Percentiles rank a stretch among this genome's conserved stretches.
These are phyloP conservation scores for Vanessa tameamea DNA, from an alignment of 1,140 invertebrate species.

Conservation along the genomic window DNA sequence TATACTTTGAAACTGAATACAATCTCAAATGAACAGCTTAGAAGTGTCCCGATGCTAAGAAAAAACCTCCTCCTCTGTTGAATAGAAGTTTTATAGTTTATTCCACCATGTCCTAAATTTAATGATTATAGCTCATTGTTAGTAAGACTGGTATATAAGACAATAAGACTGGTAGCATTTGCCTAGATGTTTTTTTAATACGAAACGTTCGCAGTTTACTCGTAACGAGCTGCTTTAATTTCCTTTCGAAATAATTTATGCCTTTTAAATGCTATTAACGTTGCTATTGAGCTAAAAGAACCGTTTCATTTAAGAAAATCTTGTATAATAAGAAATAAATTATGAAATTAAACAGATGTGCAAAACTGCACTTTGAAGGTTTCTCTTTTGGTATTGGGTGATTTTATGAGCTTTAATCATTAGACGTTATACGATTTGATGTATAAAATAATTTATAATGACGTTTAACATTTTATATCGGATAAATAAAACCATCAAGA, in stretches of 20 bases:
- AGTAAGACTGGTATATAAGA: too few relatives aligned
- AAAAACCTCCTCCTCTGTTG: too few relatives aligned
- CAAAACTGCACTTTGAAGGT: constrained; percentile 2
- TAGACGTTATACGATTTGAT: background rate
- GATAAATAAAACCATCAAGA: too few relatives aligned
- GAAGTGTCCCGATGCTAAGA: too few relatives aligned
- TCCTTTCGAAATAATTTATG: constrained; percentile 27
- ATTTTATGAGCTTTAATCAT: background rate
- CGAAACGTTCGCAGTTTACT: constrained; percentile 21
- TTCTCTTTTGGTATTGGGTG: background rate
- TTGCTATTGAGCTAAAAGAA: constrained; percentile 10
- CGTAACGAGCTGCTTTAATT: constrained; percentile 26
- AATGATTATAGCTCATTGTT: too few relatives aligned
- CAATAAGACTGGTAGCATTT: constrained; percentile 6
- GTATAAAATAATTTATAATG: too few relatives aligned
- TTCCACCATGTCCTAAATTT: too few relatives aligned
- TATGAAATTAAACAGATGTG: constrained; percentile 17
- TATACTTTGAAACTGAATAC: too few relatives aligned
- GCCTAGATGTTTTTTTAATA: constrained; percentile 16
- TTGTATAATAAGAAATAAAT: constrained; percentile 16
- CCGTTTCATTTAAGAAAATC: constrained; percentile 10
- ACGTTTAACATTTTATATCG: too few relatives aligned
- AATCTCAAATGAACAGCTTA: too few relatives aligned
- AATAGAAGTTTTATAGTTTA: too few relatives aligned
- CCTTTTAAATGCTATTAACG: constrained; percentile 14